Conservation (phyloP, 2,888 invertebrate genomes). For the Mimumesa dahlbomi region DNA sequence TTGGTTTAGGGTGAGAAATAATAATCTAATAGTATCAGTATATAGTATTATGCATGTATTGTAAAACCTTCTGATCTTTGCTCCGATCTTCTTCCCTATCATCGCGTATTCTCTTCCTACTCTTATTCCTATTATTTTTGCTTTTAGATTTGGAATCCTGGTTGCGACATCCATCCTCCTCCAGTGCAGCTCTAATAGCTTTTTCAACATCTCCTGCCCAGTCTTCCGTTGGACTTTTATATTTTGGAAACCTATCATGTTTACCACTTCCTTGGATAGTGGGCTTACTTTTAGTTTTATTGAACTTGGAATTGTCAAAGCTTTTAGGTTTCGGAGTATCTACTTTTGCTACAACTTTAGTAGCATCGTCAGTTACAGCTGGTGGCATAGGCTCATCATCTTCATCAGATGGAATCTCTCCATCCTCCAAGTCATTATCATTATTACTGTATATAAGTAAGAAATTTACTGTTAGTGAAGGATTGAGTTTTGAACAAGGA, state of each 20-base stretch:
- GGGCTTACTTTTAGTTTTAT: slow-evolving; percentile 71
- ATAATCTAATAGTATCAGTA: not conserved
- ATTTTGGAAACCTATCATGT: slow-evolving; percentile 81
- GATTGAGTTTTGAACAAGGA: not conserved
- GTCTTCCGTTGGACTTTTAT: slow-evolving; percentile 84
- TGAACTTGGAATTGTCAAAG: slow-evolving; percentile 72
- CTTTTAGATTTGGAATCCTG: slow-evolving; percentile 71
- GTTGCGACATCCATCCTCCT: slow-evolving; percentile 82
- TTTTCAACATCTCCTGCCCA: slow-evolving; percentile 90
- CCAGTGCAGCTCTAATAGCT: slow-evolving; percentile 88
- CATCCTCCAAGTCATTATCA: slow-evolving; percentile 90
- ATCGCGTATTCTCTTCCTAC: slow-evolving; percentile 73
- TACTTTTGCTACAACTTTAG: slow-evolving; percentile 75
- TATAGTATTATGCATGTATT: slow-evolving; percentile 6
- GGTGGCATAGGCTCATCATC: slow-evolving; percentile 80
- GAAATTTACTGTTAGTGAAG: slow-evolving; percentile 13
- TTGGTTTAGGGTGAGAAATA: not conserved
- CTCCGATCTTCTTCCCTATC: slow-evolving; percentile 82
- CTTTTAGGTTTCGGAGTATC: slow-evolving; percentile 77
- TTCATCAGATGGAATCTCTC: slow-evolving; percentile 89
- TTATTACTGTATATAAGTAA: slow-evolving; percentile 53
- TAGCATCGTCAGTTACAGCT: slow-evolving; percentile 79
- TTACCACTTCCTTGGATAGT: slow-evolving; percentile 63
- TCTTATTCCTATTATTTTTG: slow-evolving; percentile 72
- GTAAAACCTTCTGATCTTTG: slow-evolving; percentile 76